Conservation (phyloP, 2,113 vertebrate genomes). For the Burhinus bistriatus region DNA sequence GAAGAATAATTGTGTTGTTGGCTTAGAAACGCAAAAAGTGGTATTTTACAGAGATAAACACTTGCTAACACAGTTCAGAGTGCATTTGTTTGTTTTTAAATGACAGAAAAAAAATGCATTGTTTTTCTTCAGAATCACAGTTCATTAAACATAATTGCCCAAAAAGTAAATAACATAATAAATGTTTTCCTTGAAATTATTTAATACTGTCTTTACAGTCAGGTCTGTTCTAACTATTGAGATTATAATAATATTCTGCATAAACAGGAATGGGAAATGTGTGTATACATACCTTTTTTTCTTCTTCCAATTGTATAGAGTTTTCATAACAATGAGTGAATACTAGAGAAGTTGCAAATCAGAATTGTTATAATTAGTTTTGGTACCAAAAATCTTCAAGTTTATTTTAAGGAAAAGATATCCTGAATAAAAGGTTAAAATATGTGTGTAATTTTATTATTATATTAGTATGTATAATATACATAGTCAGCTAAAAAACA, state of each 20-base stretch:
- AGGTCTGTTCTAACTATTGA: not conserved
- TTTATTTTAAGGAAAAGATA: not conserved
- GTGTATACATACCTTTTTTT: not conserved
- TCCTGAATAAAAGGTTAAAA: not conserved
- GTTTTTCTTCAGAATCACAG: not conserved
- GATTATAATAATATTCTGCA: not conserved
- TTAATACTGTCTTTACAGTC: not conserved
- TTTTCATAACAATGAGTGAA: constrained; percentile 10
- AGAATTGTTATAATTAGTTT: not conserved
- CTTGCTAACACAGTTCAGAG: not conserved
- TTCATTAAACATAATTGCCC: not conserved
- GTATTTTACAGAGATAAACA: not conserved
- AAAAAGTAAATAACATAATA: not conserved
- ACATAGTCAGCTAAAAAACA: not conserved
- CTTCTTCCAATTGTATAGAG: not conserved
- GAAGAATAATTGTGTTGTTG: not conserved
- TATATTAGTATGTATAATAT: not conserved
- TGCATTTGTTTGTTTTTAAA: not conserved
- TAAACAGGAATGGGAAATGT: not conserved
- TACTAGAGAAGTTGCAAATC: not conserved
- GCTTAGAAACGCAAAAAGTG: not conserved
- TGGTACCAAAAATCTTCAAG: not conserved
- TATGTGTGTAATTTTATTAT: not conserved
- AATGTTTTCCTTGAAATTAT: not conserved
- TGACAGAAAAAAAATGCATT: not conserved